Percentiles rank a stretch among this genome's conserved stretches.
These are phyloP conservation scores for Nudaria mundana DNA, from an alignment of 2,888 invertebrate species.

Conservation along the genomic window DNA sequence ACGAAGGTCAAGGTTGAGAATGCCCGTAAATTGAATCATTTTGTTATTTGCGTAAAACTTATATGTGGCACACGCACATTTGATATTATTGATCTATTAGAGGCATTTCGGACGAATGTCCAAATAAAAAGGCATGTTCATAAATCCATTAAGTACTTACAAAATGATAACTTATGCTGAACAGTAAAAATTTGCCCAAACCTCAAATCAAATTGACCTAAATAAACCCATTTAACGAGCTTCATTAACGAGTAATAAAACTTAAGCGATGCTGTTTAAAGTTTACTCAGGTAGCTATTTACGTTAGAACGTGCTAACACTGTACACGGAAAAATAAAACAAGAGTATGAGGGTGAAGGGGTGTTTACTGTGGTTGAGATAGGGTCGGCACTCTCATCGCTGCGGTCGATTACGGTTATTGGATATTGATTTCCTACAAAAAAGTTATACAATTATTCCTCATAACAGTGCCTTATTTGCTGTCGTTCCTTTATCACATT, in stretches of 20 bases:
- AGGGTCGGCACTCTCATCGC: conserved; percentile 47
- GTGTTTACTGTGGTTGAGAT: conserved; percentile 50
- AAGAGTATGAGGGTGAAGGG: conserved; percentile 54
- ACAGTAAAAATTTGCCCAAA: conserved; percentile 21
- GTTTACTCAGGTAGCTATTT: conserved; percentile 68
- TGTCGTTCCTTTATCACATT: conserved; percentile 1
- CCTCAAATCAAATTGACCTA: conserved; percentile 35
- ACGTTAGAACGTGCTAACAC: conserved; percentile 67
- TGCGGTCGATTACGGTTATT: too few relatives aligned
- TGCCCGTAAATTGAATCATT: conserved; percentile 21
- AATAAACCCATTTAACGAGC: conserved; percentile 38
- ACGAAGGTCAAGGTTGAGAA: conserved; percentile 33
- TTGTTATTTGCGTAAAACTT: conserved; percentile 16
- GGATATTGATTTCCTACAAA: conserved; percentile 58
- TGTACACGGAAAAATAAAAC: conserved; percentile 54
- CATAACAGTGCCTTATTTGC: conserved; percentile 3
- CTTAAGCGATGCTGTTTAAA: conserved; percentile 60
- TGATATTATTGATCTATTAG: neutral
- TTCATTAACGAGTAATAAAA: conserved; percentile 53
- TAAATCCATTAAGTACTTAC: neutral
- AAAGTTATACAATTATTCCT: conserved; percentile 30
- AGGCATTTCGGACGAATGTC: too few relatives aligned
- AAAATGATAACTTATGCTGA: neutral
- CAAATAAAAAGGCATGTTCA: neutral
- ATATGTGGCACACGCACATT: conserved; percentile 21